Conservation (phyloP, 2,113 vertebrate species). For the Solea solea region DNA sequence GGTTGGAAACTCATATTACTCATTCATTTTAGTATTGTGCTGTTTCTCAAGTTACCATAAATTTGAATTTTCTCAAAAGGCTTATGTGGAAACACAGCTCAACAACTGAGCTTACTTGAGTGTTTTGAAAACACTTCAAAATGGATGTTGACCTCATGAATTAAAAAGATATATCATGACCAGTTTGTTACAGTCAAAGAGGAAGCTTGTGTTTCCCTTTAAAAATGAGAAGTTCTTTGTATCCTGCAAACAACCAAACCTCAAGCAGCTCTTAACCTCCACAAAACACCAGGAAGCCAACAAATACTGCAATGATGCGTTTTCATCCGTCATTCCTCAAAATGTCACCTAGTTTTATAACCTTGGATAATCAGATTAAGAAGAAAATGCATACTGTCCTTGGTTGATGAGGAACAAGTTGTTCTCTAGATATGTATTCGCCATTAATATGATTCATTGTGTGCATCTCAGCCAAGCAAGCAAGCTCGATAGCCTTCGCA, state of each 20-base stretch:
- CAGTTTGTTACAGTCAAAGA: slow-evolving; percentile 23
- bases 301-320: not conserved
- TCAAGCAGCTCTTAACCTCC: slow-evolving; percentile 12
- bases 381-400: slow-evolving; percentile 4
- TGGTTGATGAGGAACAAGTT: slow-evolving; percentile 7
- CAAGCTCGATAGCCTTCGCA: slow-evolving; percentile 39
- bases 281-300: slow-evolving; percentile 2
- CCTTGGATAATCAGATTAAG: not conserved
- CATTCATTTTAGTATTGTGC: no score
- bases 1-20: no score
- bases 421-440: not conserved
- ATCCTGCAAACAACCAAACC: slow-evolving; percentile 31
- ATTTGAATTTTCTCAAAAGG: not conserved
- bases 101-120: not conserved
- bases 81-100: not conserved
- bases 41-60: not conserved
- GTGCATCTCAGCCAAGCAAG: slow-evolving; percentile 28
- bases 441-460: not conserved
- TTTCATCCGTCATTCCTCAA: not conserved
- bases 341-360: not conserved
- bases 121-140: no score
- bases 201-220: slow-evolving; percentile 53
- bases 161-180: not conserved
- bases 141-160: no score
- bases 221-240: slow-evolving; percentile 49